These are phyloP conservation scores for Myotis pilosus DNA, from an alignment of 2,797 vertebrate species.

Conservation along the genomic window DNA sequence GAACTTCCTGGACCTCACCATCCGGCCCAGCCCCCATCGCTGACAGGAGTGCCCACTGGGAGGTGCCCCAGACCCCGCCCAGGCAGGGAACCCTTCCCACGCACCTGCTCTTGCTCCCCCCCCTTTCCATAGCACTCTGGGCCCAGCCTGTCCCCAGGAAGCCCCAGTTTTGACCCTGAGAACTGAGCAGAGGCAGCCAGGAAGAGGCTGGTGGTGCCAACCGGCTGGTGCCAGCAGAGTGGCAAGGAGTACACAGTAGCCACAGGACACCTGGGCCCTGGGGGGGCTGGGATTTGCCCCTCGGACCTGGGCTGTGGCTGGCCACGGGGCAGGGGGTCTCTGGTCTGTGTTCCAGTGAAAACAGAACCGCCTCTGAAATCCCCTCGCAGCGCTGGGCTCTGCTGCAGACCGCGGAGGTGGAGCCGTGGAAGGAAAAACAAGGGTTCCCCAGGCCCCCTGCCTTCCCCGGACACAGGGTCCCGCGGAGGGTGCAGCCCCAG, in stretches of 20 bases:
- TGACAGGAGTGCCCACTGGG: neutral
- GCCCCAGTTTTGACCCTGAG: neutral
- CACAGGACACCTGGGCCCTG: accelerated
- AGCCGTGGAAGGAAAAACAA: neutral
- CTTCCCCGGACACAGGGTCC: neutral
- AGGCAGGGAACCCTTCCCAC: neutral
- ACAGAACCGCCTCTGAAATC: neutral
- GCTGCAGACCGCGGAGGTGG: neutral
- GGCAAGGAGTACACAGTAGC: neutral
- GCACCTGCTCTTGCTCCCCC: neutral
- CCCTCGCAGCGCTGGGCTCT: neutral
- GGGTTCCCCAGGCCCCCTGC: neutral
- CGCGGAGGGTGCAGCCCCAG: neutral
- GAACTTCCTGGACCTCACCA: neutral
- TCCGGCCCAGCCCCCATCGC: accelerated
- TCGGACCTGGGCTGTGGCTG: neutral
- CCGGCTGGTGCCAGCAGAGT: neutral
- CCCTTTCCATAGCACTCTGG: neutral
- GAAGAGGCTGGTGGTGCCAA: neutral
- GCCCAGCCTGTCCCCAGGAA: neutral
- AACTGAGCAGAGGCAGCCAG: neutral
- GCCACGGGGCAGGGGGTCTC: neutral
- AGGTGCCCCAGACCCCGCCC: neutral
- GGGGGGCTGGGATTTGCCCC: neutral
- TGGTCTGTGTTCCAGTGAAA: neutral